phyloP scores from a whole-genome alignment of 2,113 vertebrate genomes.

The Rhadina sibilatrix region DNA sequence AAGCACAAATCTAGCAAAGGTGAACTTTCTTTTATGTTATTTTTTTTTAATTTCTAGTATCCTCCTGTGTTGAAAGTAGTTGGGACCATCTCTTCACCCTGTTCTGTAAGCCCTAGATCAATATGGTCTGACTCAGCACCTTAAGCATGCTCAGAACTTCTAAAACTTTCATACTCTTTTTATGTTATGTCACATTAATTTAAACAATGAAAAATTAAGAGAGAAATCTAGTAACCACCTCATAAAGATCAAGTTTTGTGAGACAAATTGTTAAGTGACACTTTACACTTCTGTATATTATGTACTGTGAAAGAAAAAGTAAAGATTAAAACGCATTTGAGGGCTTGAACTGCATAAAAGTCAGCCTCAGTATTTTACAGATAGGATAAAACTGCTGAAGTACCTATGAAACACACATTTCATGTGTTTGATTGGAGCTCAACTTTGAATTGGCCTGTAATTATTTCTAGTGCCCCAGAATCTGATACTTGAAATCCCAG shows the following conservation, averaged over 20 bases:
- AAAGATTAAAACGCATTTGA: neutral
- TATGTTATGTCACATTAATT: neutral
- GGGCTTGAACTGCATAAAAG: neutral
- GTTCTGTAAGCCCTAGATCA: neutral
- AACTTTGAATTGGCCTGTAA: neutral
- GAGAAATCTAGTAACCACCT: neutral
- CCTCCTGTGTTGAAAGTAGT: neutral
- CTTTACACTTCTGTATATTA: neutral
- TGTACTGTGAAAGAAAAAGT: neutral
- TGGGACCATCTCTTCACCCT: neutral
- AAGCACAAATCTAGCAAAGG: neutral
- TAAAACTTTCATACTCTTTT: neutral
- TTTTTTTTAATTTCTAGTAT: neutral
- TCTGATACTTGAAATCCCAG: neutral
- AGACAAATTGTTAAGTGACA: neutral
- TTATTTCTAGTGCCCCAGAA: neutral
- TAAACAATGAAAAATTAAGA: neutral
- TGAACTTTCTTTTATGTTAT: neutral
- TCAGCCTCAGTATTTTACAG: neutral
- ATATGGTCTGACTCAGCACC: neutral
- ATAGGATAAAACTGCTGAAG: neutral
- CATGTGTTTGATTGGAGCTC: neutral
- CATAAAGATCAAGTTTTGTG: neutral
- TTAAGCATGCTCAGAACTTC: neutral
- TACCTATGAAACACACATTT: neutral